Evolutionary conservation across 2,888 invertebrate genomes (phyloP), one percentile per base, ranked within the genome.

Genomic region (Leptarthrus brevirostris): DNA sequence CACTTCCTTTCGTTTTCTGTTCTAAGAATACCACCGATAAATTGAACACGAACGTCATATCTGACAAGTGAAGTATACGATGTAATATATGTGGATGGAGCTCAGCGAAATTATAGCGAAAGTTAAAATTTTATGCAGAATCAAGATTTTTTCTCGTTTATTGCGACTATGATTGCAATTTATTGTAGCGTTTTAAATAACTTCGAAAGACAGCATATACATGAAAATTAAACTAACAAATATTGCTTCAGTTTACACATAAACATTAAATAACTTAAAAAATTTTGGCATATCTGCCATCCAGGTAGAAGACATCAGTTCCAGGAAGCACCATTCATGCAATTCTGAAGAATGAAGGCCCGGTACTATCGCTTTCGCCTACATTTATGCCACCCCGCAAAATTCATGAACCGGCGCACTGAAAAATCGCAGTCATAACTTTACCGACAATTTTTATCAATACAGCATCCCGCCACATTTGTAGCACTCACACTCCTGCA

Each of bases 101-200:
- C 44, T 47, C n/a, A 26, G 66, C 66, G 61, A 61, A 61, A 61
- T n/a, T 20, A 40, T 61, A 20, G 40, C 61, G 36, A 61, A 10
- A 5, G 0, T 30, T 6, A 1, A 30, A 30, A 30, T 30, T 30
- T 6, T 30, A 6, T 30, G 30, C n/a, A n/a, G n/a, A n/a, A n/a
- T n/a, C n/a, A n/a, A n/a, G n/a, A n/a, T n/a, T n/a, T n/a, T n/a
- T n/a, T n/a, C n/a, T n/a, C n/a, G n/a, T n/a, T n/a, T n/a, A n/a
- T n/a, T n/a, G n/a, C n/a, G n/a, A n/a, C n/a, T n/a, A n/a, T n/a
- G n/a, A n/a, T n/a, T n/a, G n/a, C n/a, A n/a, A n/a, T n/a, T n/a
- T n/a, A n/a, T n/a, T n/a, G n/a, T n/a, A n/a, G n/a, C n/a, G n/a
- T n/a, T n/a, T n/a, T n/a, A n/a, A n/a, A n/a, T n/a, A n/a, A n/a